These are phyloP conservation scores for Drosophila buzzatii DNA, from an alignment of 2,888 invertebrate species.

Conservation along the genomic window DNA sequence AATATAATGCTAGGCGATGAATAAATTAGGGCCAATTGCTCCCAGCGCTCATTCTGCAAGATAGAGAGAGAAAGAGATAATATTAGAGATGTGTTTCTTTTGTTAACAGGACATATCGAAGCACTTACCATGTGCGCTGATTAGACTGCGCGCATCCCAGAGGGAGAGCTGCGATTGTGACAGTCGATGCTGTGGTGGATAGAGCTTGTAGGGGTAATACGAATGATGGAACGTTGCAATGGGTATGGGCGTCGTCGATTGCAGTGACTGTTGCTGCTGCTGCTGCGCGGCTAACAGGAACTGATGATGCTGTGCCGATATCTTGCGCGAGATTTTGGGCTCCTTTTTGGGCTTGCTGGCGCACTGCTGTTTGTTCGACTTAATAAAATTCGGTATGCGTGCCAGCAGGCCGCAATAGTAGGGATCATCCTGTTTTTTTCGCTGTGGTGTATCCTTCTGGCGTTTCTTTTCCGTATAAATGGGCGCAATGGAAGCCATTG, in stretches of 20 bases:
- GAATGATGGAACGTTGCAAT: conserved; percentile 84
- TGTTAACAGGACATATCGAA: neutral
- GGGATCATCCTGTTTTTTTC: conserved; percentile 88
- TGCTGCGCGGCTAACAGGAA: conserved; percentile 52
- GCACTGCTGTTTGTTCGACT: conserved; percentile 84
- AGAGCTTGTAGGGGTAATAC: conserved; percentile 83
- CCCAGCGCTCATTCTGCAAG: conserved; percentile 67
- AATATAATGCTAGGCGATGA: conserved; percentile 65
- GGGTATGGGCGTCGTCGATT: conserved; percentile 82
- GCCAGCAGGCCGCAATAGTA: conserved; percentile 90
- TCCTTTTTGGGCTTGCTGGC: conserved; percentile 77
- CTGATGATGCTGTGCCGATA: conserved; percentile 83
- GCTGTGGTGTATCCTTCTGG: conserved; percentile 71
- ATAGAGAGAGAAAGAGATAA: neutral
- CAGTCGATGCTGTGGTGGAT: conserved; percentile 83
- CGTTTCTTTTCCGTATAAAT: conserved; percentile 73
- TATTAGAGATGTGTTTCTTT: neutral
- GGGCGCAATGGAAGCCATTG: conserved; percentile 53
- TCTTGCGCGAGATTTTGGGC: conserved; percentile 83
- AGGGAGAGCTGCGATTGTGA: conserved; percentile 84
- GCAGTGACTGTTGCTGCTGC: conserved; percentile 54
- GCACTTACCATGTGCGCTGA: conserved; percentile 83
- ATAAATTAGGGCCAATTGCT: conserved; percentile 67
- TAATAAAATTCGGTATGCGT: conserved; percentile 89
- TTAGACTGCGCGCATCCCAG: conserved; percentile 84